Percentiles rank a stretch among this genome's conserved stretches.
Evolutionary conservation across 2,113 vertebrate genomes (phyloP).

Genomic region (Pimephales promelas): DNA sequence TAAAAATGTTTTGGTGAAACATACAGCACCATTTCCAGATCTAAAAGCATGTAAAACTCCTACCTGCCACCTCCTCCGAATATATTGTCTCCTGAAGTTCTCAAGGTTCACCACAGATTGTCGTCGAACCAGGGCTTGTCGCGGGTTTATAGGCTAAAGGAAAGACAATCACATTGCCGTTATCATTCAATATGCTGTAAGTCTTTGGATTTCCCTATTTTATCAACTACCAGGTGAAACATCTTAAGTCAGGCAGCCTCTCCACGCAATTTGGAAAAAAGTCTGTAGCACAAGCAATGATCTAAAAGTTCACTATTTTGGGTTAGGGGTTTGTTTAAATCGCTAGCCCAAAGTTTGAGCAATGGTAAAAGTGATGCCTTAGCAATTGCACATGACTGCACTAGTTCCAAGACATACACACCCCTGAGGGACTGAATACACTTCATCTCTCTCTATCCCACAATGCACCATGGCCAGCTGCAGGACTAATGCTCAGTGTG

Average conservation of each 20-base stretch:
- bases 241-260: not conserved
- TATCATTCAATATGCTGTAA: not conserved
- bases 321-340: too few species aligned
- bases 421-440: not conserved
- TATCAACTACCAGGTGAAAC: not conserved
- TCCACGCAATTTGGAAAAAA: not conserved
- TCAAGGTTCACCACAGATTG: slow-evolving; percentile 90
- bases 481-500: not conserved
- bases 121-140: slow-evolving; percentile 88
- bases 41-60: not conserved
- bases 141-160: slow-evolving; percentile 83
- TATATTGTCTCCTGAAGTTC: slow-evolving; percentile 91
- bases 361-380: not conserved
- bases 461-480: slow-evolving; percentile 12
- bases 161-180: slow-evolving; percentile 36
- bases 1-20: not conserved
- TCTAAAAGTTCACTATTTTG: not conserved
- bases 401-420: not conserved
- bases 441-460: not conserved
- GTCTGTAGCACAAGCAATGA: not conserved
- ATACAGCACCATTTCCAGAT: not conserved
- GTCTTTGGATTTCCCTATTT: not conserved
- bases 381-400: not conserved
- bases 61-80: slow-evolving; percentile 92
- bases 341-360: not conserved